phyloP scores from a whole-genome alignment of 2,113 vertebrate species.

The Gymnarchus niloticus region DNA sequence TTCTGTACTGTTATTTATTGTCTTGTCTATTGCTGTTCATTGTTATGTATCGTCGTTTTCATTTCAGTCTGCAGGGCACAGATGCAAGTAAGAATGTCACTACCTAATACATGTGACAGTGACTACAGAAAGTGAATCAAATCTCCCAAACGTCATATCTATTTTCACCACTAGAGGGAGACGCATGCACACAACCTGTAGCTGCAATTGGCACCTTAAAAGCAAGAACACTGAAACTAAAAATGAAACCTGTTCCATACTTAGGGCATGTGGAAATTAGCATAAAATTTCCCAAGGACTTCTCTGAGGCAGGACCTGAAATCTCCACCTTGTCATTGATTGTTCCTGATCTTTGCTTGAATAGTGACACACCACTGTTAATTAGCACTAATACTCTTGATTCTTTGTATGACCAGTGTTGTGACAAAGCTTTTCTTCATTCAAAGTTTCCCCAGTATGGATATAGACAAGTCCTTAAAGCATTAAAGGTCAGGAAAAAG shows the following conservation, averaged over 20 bases:
- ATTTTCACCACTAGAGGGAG: neutral
- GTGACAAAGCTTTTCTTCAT: neutral
- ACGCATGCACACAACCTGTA: neutral
- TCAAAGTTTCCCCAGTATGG: neutral
- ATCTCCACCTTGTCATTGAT: neutral
- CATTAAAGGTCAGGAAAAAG: slow-evolving; percentile 7
- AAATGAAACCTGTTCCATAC: slow-evolving; percentile 22
- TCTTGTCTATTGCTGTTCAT: too few species aligned
- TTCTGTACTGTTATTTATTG: too few species aligned
- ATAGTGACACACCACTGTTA: neutral
- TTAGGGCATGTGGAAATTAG: slow-evolving; percentile 16
- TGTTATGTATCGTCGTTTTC: too few species aligned
- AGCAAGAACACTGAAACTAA: neutral
- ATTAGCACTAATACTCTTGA: slow-evolving; percentile 10
- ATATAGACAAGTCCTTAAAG: slow-evolving; percentile 16
- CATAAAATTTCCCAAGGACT: slow-evolving; percentile 7
- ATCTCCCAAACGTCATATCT: neutral
- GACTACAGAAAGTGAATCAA: neutral
- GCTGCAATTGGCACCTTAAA: neutral
- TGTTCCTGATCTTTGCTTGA: neutral
- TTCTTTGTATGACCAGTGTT: neutral
- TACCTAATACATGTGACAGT: too few species aligned
- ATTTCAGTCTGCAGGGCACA: too few species aligned
- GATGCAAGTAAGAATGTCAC: too few species aligned
- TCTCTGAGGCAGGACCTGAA: neutral